Percentiles rank a stretch among this genome's conserved stretches.
Conservation (phyloP, 2,113 vertebrate genomes). For the Embiotoca jacksoni region DNA sequence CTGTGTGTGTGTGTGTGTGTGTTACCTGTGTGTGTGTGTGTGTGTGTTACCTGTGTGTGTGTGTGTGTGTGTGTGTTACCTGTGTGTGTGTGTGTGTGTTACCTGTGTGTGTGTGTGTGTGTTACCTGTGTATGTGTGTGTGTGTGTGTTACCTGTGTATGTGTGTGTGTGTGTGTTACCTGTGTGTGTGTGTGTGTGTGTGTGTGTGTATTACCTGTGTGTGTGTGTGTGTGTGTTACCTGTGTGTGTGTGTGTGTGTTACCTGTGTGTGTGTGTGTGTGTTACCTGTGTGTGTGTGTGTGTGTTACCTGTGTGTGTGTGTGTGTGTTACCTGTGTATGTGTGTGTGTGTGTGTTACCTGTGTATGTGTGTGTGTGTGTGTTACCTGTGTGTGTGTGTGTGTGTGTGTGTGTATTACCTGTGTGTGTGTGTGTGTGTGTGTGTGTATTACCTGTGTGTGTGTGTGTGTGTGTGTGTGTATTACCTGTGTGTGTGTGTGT, state of each 20-base stretch:
- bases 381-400: background rate
- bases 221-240: background rate
- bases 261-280: too few relatives aligned
- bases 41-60: background rate
- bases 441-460: background rate
- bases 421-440: background rate
- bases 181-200: background rate
- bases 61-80: too few relatives aligned
- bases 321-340: background rate
- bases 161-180: background rate
- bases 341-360: background rate
- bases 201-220: conserved; percentile 3
- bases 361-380: background rate
- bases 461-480: background rate
- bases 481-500: too few relatives aligned
- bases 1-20: background rate
- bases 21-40: background rate
- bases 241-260: background rate
- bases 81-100: too few relatives aligned
- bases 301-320: background rate
- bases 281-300: too few relatives aligned
- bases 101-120: background rate
- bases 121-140: too few relatives aligned
- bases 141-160: background rate
- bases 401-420: conserved; percentile 6